These are phyloP conservation scores for Melanotaenia maccullochi DNA, from an alignment of 2,797 vertebrate species.

Conservation along the genomic window DNA sequence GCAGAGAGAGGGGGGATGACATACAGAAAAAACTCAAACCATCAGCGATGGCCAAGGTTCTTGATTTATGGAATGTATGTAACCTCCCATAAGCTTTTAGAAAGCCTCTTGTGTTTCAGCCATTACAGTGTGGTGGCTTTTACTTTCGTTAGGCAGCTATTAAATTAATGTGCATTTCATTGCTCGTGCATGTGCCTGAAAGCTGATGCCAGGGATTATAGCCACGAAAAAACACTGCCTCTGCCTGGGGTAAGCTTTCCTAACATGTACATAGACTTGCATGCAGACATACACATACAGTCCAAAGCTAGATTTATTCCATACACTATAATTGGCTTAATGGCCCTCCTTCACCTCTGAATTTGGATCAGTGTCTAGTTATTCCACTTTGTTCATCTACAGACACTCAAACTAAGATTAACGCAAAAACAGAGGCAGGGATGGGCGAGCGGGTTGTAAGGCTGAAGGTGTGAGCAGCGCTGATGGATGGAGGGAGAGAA, in stretches of 20 bases:
- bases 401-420: slow-evolving; percentile 30
- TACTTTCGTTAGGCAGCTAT: slow-evolving; percentile 34
- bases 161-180: slow-evolving; percentile 38
- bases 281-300: slow-evolving; percentile 22
- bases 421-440: slow-evolving; percentile 1
- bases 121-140: slow-evolving; percentile 21
- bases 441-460: slow-evolving; percentile 32
- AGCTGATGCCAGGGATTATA: slow-evolving; percentile 49
- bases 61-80: slow-evolving; percentile 6
- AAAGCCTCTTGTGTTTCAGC: slow-evolving; percentile 32
- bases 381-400: slow-evolving; percentile 16
- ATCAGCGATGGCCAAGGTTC: too few relatives aligned
- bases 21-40: too few relatives aligned
- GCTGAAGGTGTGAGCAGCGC: slow-evolving; percentile 35
- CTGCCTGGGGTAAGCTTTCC: slow-evolving; percentile 44
- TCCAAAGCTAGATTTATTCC: slow-evolving; percentile 39
- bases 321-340: slow-evolving; percentile 29
- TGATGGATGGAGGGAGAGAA: slow-evolving; percentile 19
- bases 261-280: slow-evolving; percentile 28
- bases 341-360: slow-evolving; percentile 51
- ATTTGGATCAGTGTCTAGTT: slow-evolving; percentile 50
- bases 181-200: slow-evolving; percentile 19
- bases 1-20: too few relatives aligned
- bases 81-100: slow-evolving; percentile 30
- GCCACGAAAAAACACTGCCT: slow-evolving; percentile 39